Base-by-base conservation (phyloP, 2,797 vertebrate species). In the Amblyraja radiata region DNA sequence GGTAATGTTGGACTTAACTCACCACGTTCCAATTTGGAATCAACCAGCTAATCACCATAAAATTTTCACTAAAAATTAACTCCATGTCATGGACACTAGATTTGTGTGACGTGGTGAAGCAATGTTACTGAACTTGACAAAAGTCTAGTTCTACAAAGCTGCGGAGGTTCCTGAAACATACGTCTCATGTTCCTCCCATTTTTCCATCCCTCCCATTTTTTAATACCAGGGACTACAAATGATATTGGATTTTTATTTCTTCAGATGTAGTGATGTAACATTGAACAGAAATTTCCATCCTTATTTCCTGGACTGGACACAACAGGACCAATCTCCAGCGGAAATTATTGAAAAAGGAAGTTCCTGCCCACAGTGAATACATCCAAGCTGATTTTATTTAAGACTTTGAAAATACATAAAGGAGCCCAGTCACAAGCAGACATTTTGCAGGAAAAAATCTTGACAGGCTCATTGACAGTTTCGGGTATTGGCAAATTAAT, bases 401-500 rank as follows among this genome's bases (percentile, higher is more conserved):
- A 92, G 23, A 25, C 90, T 76, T 46, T 54, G 65, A 92, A 46
- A 21, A 91, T 23, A 74, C 32, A 58, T 54, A n/a, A 92, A 92
- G 68, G 65, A 54, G 3, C 68, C 36, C 54, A 74, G 71, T 92
- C 23, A 92, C 0, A 18, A 92, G 71, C 68, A 73, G 39, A 16
- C 21, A 54, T 73, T 73, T 58, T 23, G n/a, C 9, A 46, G 68
- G 25, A 73, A 90, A 46, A 73, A 39, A 11, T 74, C 32, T 73
- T 76, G 90, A 92, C 90, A 74, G 23, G 25, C 25, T 73, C 90
- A 92, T 46, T 92, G 90, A 92, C 76, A 54, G 71, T 74, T 92
- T 92, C 90, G 58, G 71, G 71, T 39, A 76, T 32, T 16, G 61
- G 68, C 21, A 39, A 92, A 92, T 92, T 74, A 92, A 92, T 92